phyloP scores from a whole-genome alignment of 2,888 invertebrate genomes.

The Oxytorus armatus region DNA sequence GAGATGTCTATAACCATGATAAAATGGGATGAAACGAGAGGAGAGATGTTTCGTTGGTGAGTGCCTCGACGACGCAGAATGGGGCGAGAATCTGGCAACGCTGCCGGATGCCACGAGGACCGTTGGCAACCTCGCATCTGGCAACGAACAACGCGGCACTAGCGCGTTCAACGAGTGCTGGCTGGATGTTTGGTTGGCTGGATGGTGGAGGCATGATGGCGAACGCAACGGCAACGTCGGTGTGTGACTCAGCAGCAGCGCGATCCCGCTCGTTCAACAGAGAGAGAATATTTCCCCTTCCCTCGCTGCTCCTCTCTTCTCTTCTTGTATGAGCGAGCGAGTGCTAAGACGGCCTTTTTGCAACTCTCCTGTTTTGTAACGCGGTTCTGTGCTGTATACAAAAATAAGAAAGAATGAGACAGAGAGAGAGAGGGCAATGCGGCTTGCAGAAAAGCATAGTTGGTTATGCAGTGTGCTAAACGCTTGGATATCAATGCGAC shows the following conservation, averaged over 20 bases:
- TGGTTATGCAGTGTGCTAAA: conserved; percentile 70
- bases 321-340: conserved; percentile 58
- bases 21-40: conserved; percentile 27
- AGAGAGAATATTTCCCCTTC: conserved; percentile 33
- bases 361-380: conserved; percentile 80
- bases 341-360: conserved; percentile 76
- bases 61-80: conserved; percentile 31
- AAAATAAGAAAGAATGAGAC: conserved; percentile 36
- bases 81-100: conserved; percentile 58
- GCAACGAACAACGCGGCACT: conserved; percentile 31
- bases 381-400: conserved; percentile 78
- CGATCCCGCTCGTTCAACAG: conserved; percentile 56
- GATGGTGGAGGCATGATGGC: conserved; percentile 51
- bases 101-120: conserved; percentile 37
- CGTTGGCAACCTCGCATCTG: conserved; percentile 70
- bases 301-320: conserved; percentile 36
- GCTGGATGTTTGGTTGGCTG: conserved; percentile 32
- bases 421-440: conserved; percentile 24
- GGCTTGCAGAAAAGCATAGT: conserved; percentile 60
- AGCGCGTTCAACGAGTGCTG: conserved; percentile 27
- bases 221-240: conserved; percentile 75
- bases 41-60: conserved; percentile 21
- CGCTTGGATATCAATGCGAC: conserved; percentile 68
- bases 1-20: conserved; percentile 30
- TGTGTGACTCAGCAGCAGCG: conserved; percentile 70